These are phyloP conservation scores for Diceros bicornis DNA, from an alignment of 2,797 vertebrate genomes.

Conservation along the genomic window DNA sequence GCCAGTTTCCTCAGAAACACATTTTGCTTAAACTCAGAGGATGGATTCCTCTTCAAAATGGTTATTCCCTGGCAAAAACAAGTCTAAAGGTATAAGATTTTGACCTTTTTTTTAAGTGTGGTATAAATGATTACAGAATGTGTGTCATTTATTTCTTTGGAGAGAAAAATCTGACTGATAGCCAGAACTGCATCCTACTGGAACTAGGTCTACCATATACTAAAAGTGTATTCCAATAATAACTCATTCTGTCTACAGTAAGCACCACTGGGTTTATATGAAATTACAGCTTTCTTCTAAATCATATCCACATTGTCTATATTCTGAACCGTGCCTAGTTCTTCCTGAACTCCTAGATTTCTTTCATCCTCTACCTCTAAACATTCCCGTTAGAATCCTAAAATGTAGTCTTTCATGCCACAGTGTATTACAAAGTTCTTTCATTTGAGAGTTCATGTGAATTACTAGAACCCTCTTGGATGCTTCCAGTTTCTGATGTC, in stretches of 20 bases:
- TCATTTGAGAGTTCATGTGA: neutral
- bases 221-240: neutral
- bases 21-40: neutral
- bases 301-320: neutral
- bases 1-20: neutral
- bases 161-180: neutral
- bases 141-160: neutral
- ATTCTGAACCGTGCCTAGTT: neutral
- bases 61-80: slow-evolving; percentile 16
- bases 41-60: neutral
- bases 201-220: neutral
- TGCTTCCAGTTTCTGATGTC: neutral
- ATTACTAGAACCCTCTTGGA: neutral
- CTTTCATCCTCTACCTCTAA: neutral
- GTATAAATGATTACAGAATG: neutral
- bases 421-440: neutral
- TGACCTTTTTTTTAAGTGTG: neutral
- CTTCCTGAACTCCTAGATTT: neutral
- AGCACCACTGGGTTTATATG: neutral
- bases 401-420: neutral
- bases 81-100: neutral
- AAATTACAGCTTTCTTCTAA: neutral
- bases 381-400: neutral
- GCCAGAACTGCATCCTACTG: neutral
- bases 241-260: neutral